Percentiles rank a stretch among this genome's conserved stretches.
Conservation (phyloP, 1,140 invertebrate species). For the Caenorhabditis tropicalis region DNA sequence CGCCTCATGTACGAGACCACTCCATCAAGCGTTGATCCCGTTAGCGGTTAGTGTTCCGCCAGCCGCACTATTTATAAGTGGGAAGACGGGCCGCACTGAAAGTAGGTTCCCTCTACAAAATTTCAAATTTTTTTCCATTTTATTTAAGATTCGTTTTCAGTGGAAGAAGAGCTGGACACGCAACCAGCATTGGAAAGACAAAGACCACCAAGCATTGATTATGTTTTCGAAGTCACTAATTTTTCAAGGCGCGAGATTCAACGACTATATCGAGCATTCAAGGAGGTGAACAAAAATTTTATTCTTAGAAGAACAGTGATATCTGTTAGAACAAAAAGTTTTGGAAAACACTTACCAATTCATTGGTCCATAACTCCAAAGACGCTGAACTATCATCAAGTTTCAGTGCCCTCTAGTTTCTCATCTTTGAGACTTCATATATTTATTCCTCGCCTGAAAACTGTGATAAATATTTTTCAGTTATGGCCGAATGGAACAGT, state of each 20-base stretch:
- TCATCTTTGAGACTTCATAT: too few relatives aligned
- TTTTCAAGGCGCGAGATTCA: neutral
- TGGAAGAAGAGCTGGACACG: conserved; percentile 31
- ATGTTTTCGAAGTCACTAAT: neutral
- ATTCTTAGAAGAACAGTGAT: neutral
- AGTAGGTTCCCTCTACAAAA: neutral
- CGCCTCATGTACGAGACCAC: conserved; percentile 33
- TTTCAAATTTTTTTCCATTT: neutral
- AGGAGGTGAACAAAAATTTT: neutral
- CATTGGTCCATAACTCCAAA: neutral
- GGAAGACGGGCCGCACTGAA: neutral
- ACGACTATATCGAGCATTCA: neutral
- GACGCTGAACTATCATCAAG: neutral
- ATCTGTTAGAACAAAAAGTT: neutral
- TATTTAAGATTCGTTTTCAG: neutral
- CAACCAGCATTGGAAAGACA: neutral
- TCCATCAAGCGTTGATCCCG: conserved; percentile 41
- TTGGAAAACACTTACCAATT: neutral
- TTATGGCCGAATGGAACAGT: conserved; percentile 10
- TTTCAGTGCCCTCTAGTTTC: too few relatives aligned
- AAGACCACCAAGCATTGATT: conserved; percentile 5
- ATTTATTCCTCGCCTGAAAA: neutral
- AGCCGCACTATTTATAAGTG: conserved; percentile 9
- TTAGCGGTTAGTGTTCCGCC: conserved; percentile 28
- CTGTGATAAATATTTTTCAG: neutral